Evolutionary conservation across 2,797 vertebrate genomes (phyloP), one percentile per base, ranked within the genome.

Genomic region (Mus caroli): DNA sequence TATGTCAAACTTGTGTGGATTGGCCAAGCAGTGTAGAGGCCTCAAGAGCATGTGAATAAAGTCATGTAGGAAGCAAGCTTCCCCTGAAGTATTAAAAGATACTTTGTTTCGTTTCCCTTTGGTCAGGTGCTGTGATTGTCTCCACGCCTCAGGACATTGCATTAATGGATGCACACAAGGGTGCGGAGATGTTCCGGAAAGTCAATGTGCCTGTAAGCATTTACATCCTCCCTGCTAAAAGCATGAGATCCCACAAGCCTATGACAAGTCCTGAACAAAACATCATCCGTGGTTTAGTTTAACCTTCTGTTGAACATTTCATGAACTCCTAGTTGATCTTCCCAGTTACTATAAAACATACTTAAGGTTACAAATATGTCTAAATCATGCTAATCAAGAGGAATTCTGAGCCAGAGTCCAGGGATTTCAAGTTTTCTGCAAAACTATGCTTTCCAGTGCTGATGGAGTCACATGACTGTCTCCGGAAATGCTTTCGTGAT

Each of bases 81-180:
- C 93, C 58, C 2, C 34, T 91, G 91, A 50, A 92, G 78, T 88
- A 77, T 64, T 93, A 97, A 94, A 54, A 8, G 6, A 24, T 64
- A 87, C 56, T 56, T 22, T 19, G 3, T 24, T 96, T 19, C 97
- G 43, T 94, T 88, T 96, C 93, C 95, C 93, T 46, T 96, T 97
- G 95, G 56, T 69, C 88, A 99, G 99, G 99, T 69, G 99, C 99
- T 8, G 99, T 99, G 84, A 99, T 99, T 1, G 98, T 99, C 96
- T 99, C 99, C 10, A 99, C 99, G 1, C 99, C 99, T 0, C 99
- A 99, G 98, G 99, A 99, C 0, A 99, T 99, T 31, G 99, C 99
- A 50, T 96, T 99, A 97, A 83, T 99, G 97, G 99, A 99, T 93
- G 99, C 99, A 40, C 98, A 69, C 82, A 99, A 99, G 98, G 99